Evolutionary conservation across 1,140 invertebrate genomes (phyloP).

Genomic region (Eurosta solidaginis): DNA sequence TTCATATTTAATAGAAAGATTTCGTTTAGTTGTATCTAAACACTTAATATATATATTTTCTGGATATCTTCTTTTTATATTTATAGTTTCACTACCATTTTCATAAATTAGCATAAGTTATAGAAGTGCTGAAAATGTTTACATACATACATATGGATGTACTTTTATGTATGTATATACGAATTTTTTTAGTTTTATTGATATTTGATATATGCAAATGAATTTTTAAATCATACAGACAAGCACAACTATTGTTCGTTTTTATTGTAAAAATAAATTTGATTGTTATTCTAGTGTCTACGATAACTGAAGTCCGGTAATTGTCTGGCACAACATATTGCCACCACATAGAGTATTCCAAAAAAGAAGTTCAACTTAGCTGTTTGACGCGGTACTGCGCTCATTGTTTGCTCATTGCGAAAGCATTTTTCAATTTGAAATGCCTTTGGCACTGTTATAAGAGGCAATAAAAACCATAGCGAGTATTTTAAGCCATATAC

Average conservation of each 20-base stretch:
- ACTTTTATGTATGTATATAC: background rate
- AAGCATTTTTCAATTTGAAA: constrained; percentile 92
- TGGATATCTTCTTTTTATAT: background rate
- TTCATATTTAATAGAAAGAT: background rate
- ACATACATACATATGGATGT: too few species aligned
- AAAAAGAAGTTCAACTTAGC: constrained; percentile 90
- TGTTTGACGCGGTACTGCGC: constrained; percentile 82
- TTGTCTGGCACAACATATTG: constrained; percentile 69
- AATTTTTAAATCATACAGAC: background rate
- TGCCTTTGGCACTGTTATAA: constrained; percentile 83
- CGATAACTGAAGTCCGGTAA: constrained; percentile 60
- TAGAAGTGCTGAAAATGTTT: background rate
- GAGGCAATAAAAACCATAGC: constrained; percentile 84
- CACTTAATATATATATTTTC: background rate
- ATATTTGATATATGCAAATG: background rate
- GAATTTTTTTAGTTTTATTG: background rate
- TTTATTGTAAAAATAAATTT: background rate
- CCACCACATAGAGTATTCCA: constrained; percentile 85
- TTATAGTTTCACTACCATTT: background rate
- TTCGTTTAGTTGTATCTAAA: background rate
- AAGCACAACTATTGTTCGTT: background rate
- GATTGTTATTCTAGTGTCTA: constrained; percentile 29
- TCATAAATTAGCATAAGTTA: background rate
- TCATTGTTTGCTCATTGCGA: constrained; percentile 75
- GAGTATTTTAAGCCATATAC: constrained; percentile 83